Percentiles rank a stretch among this genome's conserved stretches.
phyloP scores from a whole-genome alignment of 2,113 vertebrate species.

The Elephas maximus region DNA sequence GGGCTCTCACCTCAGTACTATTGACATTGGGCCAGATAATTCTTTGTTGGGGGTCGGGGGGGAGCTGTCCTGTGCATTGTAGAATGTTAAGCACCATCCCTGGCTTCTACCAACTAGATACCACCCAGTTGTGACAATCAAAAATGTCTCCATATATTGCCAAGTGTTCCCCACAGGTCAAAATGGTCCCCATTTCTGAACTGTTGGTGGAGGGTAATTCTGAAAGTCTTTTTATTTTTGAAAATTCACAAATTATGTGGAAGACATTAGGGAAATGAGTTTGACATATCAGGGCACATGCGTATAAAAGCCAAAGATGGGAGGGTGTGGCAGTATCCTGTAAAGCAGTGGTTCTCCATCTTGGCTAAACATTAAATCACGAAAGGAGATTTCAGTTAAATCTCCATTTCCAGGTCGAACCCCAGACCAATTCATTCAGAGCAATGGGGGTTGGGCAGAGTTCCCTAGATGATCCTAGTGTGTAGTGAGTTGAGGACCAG shows the following conservation, averaged over 20 bases:
- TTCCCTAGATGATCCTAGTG: background rate
- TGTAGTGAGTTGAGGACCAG: background rate
- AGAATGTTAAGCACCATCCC: background rate
- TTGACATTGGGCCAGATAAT: too few relatives aligned
- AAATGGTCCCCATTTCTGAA: background rate
- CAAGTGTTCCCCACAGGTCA: background rate
- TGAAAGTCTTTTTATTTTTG: slow-evolving; percentile 49
- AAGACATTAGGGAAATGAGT: background rate
- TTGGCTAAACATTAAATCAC: background rate
- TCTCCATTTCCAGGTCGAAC: background rate
- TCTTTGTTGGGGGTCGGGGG: too few relatives aligned
- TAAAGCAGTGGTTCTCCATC: background rate
- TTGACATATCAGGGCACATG: background rate
- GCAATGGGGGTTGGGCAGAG: background rate
- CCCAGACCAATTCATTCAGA: background rate
- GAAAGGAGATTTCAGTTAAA: background rate
- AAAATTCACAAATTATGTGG: background rate
- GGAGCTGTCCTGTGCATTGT: background rate
- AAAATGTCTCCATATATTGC: background rate
- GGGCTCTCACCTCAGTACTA: background rate
- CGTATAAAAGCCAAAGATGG: background rate
- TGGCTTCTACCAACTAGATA: background rate
- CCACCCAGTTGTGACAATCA: background rate
- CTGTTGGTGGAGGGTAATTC: background rate
- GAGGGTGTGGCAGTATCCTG: rapidly evolving